Evolutionary conservation across 2,888 invertebrate genomes (phyloP).

Genomic region (Ditula angustiorana): DNA sequence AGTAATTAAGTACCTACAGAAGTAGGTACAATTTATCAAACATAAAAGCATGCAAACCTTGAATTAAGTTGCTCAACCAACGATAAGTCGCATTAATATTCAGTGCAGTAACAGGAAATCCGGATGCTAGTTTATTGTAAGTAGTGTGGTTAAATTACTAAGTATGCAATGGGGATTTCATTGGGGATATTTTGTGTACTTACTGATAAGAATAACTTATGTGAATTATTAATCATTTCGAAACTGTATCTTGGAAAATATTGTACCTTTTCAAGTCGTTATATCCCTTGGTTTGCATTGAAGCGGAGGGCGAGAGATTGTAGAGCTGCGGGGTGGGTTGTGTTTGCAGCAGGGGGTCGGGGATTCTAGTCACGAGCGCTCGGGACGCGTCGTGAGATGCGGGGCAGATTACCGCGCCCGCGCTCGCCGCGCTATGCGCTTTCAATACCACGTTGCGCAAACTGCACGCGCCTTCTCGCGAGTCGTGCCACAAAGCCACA

Average conservation of each 20-base stretch:
- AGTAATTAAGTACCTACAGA: neutral
- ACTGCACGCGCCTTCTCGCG: slow-evolving; percentile 62
- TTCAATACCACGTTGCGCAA: slow-evolving; percentile 78
- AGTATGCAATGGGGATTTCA: slow-evolving; percentile 7
- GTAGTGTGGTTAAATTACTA: slow-evolving; percentile 20
- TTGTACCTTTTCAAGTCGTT: no score
- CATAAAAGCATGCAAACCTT: slow-evolving; percentile 25
- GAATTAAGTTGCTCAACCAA: slow-evolving; percentile 15
- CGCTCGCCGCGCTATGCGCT: slow-evolving; percentile 62
- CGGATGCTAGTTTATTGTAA: slow-evolving; percentile 14
- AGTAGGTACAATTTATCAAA: neutral
- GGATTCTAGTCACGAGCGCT: slow-evolving; percentile 70
- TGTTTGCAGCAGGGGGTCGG: slow-evolving; percentile 53
- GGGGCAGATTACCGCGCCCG: slow-evolving; percentile 61
- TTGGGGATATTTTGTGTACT: no score
- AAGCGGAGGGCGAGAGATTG: slow-evolving; percentile 30
- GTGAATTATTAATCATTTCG: neutral
- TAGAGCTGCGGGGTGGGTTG: slow-evolving; percentile 42
- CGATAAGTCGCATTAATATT: slow-evolving; percentile 27
- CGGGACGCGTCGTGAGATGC: slow-evolving; percentile 70
- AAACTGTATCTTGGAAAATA: neutral
- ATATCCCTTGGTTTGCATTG: slow-evolving; percentile 30
- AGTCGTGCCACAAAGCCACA: slow-evolving; percentile 63
- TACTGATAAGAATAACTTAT: no score
- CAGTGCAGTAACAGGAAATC: slow-evolving; percentile 28